A percentile compares a stretch with the other conserved stretches of the same genome.
Evolutionary conservation across 2,113 vertebrate species (phyloP).

Genomic region (Sclerurus mexicanus): DNA sequence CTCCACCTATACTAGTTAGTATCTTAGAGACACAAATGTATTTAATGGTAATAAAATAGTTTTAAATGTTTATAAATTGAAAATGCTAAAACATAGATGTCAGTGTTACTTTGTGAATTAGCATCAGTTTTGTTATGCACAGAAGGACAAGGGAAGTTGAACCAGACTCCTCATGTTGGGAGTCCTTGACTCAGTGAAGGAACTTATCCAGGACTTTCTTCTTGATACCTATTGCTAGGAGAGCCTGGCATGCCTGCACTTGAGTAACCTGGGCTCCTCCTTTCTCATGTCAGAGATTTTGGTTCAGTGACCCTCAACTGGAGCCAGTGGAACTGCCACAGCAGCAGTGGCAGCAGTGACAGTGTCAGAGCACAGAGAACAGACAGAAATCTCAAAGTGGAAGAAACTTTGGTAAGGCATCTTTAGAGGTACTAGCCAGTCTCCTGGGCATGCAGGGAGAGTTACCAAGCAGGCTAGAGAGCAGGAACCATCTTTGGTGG

Average conservation of each 20-base stretch:
- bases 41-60: not conserved
- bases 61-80: not conserved
- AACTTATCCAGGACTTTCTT: not conserved
- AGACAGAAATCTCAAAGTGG: not conserved
- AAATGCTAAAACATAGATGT: not conserved
- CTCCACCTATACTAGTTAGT: not conserved
- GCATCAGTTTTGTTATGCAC: not conserved
- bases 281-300: not conserved
- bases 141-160: not conserved
- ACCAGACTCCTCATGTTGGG: not conserved
- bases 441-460: not conserved
- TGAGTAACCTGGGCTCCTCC: not conserved
- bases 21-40: not conserved
- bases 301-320: not conserved
- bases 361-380: not conserved
- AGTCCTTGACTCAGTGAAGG: not conserved
- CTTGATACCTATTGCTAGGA: not conserved
- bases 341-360: not conserved
- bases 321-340: not conserved
- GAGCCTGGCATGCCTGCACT: accelerated
- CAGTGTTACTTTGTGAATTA: not conserved
- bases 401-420: not conserved
- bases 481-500: accelerated
- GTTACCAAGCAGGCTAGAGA: not conserved
- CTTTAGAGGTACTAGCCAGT: not conserved